Conservation (phyloP, 2,113 vertebrate species). For the Heterotis niloticus region DNA sequence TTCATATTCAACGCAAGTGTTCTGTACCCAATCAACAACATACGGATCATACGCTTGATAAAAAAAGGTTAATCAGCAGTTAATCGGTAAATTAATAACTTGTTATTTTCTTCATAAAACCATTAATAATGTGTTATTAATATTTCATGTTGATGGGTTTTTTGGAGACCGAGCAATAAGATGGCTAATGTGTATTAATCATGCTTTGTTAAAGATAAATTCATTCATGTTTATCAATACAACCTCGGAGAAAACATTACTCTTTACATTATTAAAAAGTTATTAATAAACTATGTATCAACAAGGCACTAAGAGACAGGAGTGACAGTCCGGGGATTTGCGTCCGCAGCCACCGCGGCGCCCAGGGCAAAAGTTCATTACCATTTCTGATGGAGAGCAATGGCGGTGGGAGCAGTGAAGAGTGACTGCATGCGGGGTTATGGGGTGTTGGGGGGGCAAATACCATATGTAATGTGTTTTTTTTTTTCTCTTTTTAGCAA, state of each 20-base stretch:
- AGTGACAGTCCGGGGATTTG: constrained; percentile 30
- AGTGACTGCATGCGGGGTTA: constrained; percentile 1
- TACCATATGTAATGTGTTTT: constrained; percentile 39
- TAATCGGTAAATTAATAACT: constrained; percentile 78
- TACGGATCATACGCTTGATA: constrained; percentile 73
- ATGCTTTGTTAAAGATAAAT: constrained; percentile 75
- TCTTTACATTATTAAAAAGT: constrained; percentile 71
- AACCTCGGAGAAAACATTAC: constrained; percentile 72
- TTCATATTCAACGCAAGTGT: constrained; percentile 58
- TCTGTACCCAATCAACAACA: constrained; percentile 68
- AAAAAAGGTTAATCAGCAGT: constrained; percentile 78
- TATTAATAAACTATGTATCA: constrained; percentile 70
- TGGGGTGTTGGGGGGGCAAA: constrained; percentile 43
- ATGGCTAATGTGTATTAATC: constrained; percentile 73
- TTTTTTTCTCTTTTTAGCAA: constrained; percentile 60
- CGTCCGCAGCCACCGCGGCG: constrained; percentile 37
- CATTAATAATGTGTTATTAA: constrained; percentile 76
- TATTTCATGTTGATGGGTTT: constrained; percentile 72
- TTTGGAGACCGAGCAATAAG: constrained; percentile 61
- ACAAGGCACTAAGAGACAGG: constrained; percentile 47
- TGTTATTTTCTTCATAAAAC: constrained; percentile 76
- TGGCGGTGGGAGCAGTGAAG: constrained; percentile 12
- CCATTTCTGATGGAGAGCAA: constrained; percentile 33
- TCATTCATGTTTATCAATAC: constrained; percentile 78
- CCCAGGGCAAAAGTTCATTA: constrained; percentile 42